These are phyloP conservation scores for Papilio elwesi DNA, from an alignment of 2,888 invertebrate species.

Conservation along the genomic window DNA sequence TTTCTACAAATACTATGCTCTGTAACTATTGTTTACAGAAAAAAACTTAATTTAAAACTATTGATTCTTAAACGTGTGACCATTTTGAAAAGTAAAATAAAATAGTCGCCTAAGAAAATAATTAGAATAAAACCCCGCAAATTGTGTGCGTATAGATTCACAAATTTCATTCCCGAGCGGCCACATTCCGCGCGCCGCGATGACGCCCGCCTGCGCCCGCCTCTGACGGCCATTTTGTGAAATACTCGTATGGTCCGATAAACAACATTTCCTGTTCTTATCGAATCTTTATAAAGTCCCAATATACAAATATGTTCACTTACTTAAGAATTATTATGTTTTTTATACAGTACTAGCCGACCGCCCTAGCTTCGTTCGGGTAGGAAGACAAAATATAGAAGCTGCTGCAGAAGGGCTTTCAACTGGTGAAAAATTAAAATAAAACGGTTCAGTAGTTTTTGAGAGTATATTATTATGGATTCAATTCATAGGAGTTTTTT, in stretches of 20 bases:
- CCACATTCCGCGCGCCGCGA: constrained; percentile 58
- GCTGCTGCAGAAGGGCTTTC: no score
- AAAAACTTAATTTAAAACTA: no score
- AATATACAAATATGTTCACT: neutral
- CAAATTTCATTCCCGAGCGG: constrained; percentile 54
- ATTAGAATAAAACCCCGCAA: constrained; percentile 35
- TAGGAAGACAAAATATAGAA: no score
- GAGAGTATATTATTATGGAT: no score
- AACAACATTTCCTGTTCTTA: constrained; percentile 29
- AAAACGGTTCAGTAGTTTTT: no score
- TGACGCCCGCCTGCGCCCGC: constrained; percentile 46
- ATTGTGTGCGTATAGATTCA: constrained; percentile 54
- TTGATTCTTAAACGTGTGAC: neutral
- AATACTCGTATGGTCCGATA: constrained; percentile 42
- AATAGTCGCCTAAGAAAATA: constrained; percentile 16
- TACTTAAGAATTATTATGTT: no score
- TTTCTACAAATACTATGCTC: no score
- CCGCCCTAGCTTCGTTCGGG: no score
- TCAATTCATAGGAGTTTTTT: no score
- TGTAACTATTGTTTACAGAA: no score
- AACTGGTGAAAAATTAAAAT: no score
- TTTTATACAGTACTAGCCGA: no score
- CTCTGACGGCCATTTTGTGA: constrained; percentile 51
- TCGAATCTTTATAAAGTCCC: neutral
- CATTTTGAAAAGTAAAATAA: neutral